Percentiles rank a stretch among this genome's conserved stretches.
phyloP scores from a whole-genome alignment of 2,888 invertebrate genomes.

The Serrognathus titanus region DNA sequence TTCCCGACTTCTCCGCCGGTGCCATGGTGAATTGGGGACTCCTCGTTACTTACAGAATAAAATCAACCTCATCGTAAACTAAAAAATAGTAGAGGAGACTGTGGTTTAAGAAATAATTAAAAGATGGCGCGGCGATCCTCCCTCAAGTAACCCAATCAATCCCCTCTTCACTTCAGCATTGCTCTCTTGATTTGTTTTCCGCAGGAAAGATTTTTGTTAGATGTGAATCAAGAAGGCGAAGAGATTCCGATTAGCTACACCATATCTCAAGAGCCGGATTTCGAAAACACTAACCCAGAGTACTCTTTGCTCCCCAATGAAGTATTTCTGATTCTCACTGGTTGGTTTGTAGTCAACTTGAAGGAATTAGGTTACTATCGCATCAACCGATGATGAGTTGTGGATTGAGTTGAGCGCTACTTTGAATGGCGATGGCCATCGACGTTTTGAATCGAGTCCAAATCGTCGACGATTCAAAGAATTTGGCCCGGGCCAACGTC shows the following conservation, averaged over 20 bases:
- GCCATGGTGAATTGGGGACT: conserved; percentile 96
- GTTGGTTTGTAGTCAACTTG: conserved; percentile 60
- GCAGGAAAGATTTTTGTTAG: conserved; percentile 27
- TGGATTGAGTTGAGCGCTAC: conserved; percentile 29
- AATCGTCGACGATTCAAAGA: conserved; percentile 75
- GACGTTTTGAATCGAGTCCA: conserved; percentile 69
- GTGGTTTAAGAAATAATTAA: conserved; percentile 28
- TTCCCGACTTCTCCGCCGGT: conserved; percentile 78
- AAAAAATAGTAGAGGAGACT: conserved; percentile 55
- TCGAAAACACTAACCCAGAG: conserved; percentile 38
- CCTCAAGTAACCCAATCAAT: conserved; percentile 29
- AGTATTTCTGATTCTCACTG: background rate
- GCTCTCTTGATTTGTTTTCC: conserved; percentile 4
- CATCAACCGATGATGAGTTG: conserved; percentile 53
- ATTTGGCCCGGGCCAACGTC: conserved; percentile 66
- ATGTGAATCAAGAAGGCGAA: background rate
- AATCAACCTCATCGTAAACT: background rate
- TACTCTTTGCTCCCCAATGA: conserved; percentile 30
- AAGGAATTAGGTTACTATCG: conserved; percentile 64
- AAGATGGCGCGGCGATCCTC: conserved; percentile 22
- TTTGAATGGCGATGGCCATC: conserved; percentile 53
- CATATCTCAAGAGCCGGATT: conserved; percentile 44
- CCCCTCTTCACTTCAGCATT: too few relatives aligned
- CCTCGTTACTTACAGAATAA: conserved; percentile 75
- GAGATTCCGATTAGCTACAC: conserved; percentile 53